phyloP scores from a whole-genome alignment of 2,797 vertebrate genomes.

The Cirrhinus molitorella region DNA sequence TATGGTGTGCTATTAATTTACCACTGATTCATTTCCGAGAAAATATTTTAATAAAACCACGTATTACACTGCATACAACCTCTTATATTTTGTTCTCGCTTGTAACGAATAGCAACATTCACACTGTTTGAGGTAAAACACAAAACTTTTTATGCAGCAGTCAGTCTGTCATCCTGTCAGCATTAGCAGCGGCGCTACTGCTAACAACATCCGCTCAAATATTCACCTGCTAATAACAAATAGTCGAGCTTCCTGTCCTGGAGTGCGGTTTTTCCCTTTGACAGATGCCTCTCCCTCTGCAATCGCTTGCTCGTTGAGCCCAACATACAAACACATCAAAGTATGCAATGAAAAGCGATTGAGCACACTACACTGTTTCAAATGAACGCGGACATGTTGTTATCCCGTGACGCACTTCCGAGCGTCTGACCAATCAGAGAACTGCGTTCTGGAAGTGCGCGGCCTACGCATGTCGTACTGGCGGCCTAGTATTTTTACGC shows the following conservation, averaged over 20 bases:
- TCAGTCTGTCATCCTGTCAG: conserved; percentile 5
- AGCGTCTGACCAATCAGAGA: conserved; percentile 68
- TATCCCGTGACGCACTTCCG: conserved; percentile 81
- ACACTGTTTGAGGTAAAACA: neutral
- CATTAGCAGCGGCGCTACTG: conserved; percentile 41
- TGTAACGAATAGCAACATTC: neutral
- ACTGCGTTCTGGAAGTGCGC: neutral
- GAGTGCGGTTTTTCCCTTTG: conserved; percentile 71
- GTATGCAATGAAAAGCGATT: conserved; percentile 42
- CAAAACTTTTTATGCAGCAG: neutral
- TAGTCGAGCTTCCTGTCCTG: conserved; percentile 75
- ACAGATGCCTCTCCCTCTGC: conserved; percentile 47
- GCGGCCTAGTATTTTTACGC: no score
- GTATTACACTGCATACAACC: neutral
- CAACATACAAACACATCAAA: conserved; percentile 62
- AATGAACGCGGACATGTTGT: conserved; percentile 89
- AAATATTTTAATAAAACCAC: neutral
- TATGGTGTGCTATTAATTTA: neutral
- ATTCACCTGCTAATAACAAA: conserved; percentile 82
- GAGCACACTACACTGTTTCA: conserved; percentile 74
- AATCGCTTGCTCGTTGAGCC: conserved; percentile 39
- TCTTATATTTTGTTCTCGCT: neutral
- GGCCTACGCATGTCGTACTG: neutral
- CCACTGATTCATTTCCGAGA: no score
- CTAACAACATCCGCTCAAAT: conserved; percentile 4